Evolutionary conservation across 2,888 invertebrate genomes (phyloP), one percentile per base, ranked within the genome.

Genomic region (Ecliptopera silaceata): DNA sequence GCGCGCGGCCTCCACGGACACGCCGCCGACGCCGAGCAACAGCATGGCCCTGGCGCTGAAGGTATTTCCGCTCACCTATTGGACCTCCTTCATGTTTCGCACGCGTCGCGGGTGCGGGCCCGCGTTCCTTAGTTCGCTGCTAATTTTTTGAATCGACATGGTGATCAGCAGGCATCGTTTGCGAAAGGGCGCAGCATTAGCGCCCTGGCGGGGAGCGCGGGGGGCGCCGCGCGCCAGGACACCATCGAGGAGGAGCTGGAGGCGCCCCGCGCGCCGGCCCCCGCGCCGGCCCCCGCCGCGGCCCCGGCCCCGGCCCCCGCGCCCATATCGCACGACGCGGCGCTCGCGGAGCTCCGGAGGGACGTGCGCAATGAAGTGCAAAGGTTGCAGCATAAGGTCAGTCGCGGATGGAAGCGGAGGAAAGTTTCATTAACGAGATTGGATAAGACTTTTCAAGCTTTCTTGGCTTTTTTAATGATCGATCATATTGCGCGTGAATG

Each of bases 191-290:
- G 77, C 45, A 80, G 74, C 62, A 68, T 81, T 67, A 82, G 75
- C 69, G 94, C 81, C 82, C 86, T 84, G 79, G 91, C 74, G 91
- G 91, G 69, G 80, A 81, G 74, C 83, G 83, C 88, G 75, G 67
- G 71, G 75, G 67, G 71, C 39, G 64, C 64, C 39, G 92, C 93
- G 3, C 91, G 95, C 32, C 95, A 95, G 77, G 96, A 96, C 75
- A 96, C 96, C 48, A 96, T 96, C 70, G 96, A 96, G 77, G 96
- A 96, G 79, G 92, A 93, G 61, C 90, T 92, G 53, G 94, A 93
- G 39, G 93, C 93, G 68, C 81, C 87, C 68, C 75, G 77, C 73
- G 66, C 76, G 18, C 8, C 50, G 22, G 12, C 68, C 20, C 57
- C 70, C 29, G 59, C 74, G n/a, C 72, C 77, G 47, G 74, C 82